Conservation (phyloP, 2,797 vertebrate species). For the Oreochromis mossambicus region DNA sequence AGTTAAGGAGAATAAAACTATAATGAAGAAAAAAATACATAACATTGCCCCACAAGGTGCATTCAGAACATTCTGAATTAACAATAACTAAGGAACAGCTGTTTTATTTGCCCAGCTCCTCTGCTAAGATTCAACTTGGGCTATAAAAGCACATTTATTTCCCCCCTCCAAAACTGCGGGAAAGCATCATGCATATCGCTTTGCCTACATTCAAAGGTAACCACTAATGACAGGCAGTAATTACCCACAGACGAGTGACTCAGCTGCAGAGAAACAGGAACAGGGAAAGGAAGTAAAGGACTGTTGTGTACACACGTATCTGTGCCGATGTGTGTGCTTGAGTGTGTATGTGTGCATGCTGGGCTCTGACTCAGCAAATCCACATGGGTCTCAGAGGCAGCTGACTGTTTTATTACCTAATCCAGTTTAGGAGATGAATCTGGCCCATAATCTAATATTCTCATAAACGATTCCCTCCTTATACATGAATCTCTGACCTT, state of each 20-base stretch:
- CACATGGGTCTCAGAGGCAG: slow-evolving; percentile 30
- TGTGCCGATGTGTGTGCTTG: neutral
- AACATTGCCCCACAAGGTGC: neutral
- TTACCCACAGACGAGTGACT: slow-evolving; percentile 39
- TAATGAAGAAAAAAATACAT: neutral
- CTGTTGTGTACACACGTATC: neutral
- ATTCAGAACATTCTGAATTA: neutral
- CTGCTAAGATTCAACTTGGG: slow-evolving; percentile 9
- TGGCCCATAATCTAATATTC: slow-evolving; percentile 71
- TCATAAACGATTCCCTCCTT: slow-evolving; percentile 62
- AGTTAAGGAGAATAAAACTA: neutral
- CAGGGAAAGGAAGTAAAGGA: neutral
- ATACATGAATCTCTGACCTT: slow-evolving; percentile 69
- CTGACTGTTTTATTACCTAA: slow-evolving; percentile 72
- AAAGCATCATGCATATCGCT: slow-evolving; percentile 39
- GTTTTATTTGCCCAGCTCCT: neutral
- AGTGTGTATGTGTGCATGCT: neutral
- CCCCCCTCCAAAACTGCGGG: slow-evolving; percentile 21
- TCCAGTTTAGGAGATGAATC: slow-evolving; percentile 77
- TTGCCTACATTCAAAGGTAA: slow-evolving; percentile 47
- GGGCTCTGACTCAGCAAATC: slow-evolving; percentile 67
- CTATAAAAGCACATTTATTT: slow-evolving; percentile 35
- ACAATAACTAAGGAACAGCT: slow-evolving; percentile 13
- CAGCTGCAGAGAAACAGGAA: slow-evolving; percentile 16
- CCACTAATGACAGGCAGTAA: slow-evolving; percentile 53